Evolutionary conservation across 2,113 vertebrate species (phyloP), one percentile per base, ranked within the genome.

Genomic region (Cariama cristata): DNA sequence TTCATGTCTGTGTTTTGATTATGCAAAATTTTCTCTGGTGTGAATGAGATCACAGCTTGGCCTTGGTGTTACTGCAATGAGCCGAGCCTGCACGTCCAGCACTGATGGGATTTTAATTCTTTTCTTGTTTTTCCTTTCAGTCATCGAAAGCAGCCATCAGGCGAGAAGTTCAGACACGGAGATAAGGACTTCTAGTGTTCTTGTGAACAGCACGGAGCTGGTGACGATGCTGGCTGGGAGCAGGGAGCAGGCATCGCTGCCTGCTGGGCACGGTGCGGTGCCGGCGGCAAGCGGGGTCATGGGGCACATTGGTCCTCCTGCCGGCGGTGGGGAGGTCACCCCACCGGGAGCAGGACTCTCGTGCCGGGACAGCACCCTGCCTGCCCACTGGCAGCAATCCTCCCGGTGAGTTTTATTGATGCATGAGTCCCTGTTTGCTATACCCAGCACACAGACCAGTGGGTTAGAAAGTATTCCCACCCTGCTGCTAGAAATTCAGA

Each of bases 181-280:
- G 79, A 98, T 96, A 2, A 97, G 92, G 93, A 97, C 92, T 66
- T 86, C 94, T 28, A 69, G 69, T 52, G 63, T 91, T 72, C 96
- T 92, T 8, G 38, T 84, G 4, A 94, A 96, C 84, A 89, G 88
- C 21, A 68, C 96, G 59, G 98, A 98, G 96, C 87, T 97, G 17
- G 97, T 97, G 64, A 98, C 96, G 1, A 96, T 95, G 67, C 79
- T 98, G 93, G 96, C 86, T 14, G 83, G 97, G 63, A 98, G 95
- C 12, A 87, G 97, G 58, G 98, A 98, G 91, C 95, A 79, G 96
- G 96, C 97, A 17, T 96, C 95, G 5, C 97, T 98, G 59, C 98
- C 98, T 22, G 94, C 98, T 59, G 97, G 80, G 19, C 90, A 67
- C 0, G 0, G n/a, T 32, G 33, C 1, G 0, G 66, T 75, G 50